Evolutionary conservation across 2,113 vertebrate species (phyloP).

Genomic region (Balaeniceps rex): DNA sequence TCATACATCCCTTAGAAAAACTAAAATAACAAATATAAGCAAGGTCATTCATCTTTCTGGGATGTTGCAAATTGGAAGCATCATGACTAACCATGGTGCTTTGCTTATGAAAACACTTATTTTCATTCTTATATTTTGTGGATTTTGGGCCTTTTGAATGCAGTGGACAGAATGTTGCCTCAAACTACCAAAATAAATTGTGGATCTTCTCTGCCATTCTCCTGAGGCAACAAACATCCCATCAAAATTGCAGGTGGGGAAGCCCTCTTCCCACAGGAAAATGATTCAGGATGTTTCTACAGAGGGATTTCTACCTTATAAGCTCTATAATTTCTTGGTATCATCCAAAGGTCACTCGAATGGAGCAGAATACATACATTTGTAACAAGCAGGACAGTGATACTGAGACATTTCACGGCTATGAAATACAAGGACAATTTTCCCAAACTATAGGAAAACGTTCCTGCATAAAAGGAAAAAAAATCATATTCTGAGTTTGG

Average conservation of each 20-base stretch:
- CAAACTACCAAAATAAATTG: conserved; percentile 33
- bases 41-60: conserved; percentile 7
- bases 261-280: conserved; percentile 8
- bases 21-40: conserved; percentile 58
- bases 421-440: background rate
- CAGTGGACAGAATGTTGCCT: conserved; percentile 29
- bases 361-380: background rate
- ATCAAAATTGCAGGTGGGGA: conserved; percentile 20
- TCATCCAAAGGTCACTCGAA: conserved; percentile 22
- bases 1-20: conserved; percentile 41
- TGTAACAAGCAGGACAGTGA: background rate
- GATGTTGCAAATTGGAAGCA: conserved; percentile 44
- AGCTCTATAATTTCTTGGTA: background rate
- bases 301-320: conserved; percentile 22
- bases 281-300: conserved; percentile 17
- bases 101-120: conserved; percentile 58
- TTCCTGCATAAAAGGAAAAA: background rate
- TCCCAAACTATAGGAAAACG: background rate
- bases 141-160: conserved; percentile 16
- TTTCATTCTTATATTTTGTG: conserved; percentile 21
- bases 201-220: conserved; percentile 30
- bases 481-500: background rate
- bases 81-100: conserved; percentile 8
- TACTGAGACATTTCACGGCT: background rate
- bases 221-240: conserved; percentile 47